Percentiles rank a stretch among this genome's conserved stretches.
Evolutionary conservation across 2,888 invertebrate genomes (phyloP).

Genomic region (Cremastobaeus sp.): DNA sequence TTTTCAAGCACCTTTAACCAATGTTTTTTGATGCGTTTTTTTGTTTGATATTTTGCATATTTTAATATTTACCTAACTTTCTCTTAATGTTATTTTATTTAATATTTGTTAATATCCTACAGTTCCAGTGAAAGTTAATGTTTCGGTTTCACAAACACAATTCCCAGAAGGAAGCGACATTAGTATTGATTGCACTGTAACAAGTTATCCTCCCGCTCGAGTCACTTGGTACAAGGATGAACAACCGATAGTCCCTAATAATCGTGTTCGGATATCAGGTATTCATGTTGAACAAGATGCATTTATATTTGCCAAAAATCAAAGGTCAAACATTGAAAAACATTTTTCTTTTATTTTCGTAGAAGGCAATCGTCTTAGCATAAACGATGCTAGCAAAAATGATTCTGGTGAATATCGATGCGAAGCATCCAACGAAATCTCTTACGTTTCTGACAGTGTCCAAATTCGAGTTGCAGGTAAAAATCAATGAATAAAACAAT

Average conservation of each 20-base stretch:
- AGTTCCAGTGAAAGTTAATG: slow-evolving; percentile 84
- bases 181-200: slow-evolving; percentile 85
- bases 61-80: neutral
- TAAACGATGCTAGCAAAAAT: slow-evolving; percentile 81
- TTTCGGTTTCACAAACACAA: slow-evolving; percentile 81
- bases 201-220: slow-evolving; percentile 87
- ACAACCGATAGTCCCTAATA: slow-evolving; percentile 79
- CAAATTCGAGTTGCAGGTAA: slow-evolving; percentile 87
- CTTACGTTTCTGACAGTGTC: slow-evolving; percentile 82
- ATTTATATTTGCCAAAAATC: neutral
- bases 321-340: neutral
- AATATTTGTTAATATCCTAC: slow-evolving; percentile 42
- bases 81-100: neutral
- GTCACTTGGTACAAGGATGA: slow-evolving; percentile 92
- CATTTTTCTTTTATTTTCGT: slow-evolving; percentile 59
- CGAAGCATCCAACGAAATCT: slow-evolving; percentile 87
- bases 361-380: slow-evolving; percentile 85
- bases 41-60: too few relatives aligned
- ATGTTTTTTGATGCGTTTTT: too few relatives aligned
- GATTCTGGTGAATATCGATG: slow-evolving; percentile 92
- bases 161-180: slow-evolving; percentile 85
- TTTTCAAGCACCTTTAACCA: too few relatives aligned
- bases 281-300: slow-evolving; percentile 9
- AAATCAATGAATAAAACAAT: slow-evolving; percentile 3
- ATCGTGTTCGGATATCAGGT: slow-evolving; percentile 83